A percentile compares a stretch with the other conserved stretches of the same genome.
These are phyloP conservation scores for Hirtodrosophila cameraria DNA, from an alignment of 2,888 invertebrate genomes.

Conservation along the genomic window DNA sequence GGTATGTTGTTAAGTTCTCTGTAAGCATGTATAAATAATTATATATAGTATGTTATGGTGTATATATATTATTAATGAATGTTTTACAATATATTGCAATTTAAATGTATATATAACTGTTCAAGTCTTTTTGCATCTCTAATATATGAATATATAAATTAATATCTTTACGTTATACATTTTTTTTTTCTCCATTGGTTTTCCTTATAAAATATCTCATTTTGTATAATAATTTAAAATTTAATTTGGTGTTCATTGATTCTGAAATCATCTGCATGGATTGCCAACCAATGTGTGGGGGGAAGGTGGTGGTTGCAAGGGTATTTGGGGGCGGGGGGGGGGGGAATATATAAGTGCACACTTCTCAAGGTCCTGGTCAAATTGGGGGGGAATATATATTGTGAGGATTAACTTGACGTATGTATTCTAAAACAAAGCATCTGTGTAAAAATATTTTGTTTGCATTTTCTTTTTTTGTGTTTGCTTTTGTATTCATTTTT, in stretches of 20 bases:
- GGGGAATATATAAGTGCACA: constrained; percentile 34
- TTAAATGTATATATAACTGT: constrained; percentile 75
- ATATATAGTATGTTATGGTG: constrained; percentile 38
- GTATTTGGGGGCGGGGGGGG: background rate
- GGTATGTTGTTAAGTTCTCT: constrained; percentile 20
- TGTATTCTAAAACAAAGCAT: constrained; percentile 62
- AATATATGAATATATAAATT: constrained; percentile 79
- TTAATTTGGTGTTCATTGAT: constrained; percentile 77
- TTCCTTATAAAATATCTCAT: constrained; percentile 62
- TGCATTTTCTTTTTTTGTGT: constrained; percentile 28
- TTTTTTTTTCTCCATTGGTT: constrained; percentile 29
- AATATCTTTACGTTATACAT: constrained; percentile 67
- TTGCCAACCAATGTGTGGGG: constrained; percentile 32
- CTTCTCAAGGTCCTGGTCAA: constrained; percentile 23
- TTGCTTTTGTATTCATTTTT: constrained; percentile 23
- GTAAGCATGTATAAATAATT: constrained; percentile 47
- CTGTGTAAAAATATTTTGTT: constrained; percentile 70
- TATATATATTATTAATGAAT: constrained; percentile 54
- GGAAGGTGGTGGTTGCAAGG: background rate
- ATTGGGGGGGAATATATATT: constrained; percentile 15
- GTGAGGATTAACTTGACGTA: constrained; percentile 34
- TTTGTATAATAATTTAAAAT: constrained; percentile 78
- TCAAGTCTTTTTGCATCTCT: constrained; percentile 79
- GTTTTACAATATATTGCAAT: constrained; percentile 75
- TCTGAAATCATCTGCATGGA: constrained; percentile 39